These are phyloP conservation scores for Calidris pugnax DNA, from an alignment of 2,113 vertebrate genomes.

Conservation along the genomic window DNA sequence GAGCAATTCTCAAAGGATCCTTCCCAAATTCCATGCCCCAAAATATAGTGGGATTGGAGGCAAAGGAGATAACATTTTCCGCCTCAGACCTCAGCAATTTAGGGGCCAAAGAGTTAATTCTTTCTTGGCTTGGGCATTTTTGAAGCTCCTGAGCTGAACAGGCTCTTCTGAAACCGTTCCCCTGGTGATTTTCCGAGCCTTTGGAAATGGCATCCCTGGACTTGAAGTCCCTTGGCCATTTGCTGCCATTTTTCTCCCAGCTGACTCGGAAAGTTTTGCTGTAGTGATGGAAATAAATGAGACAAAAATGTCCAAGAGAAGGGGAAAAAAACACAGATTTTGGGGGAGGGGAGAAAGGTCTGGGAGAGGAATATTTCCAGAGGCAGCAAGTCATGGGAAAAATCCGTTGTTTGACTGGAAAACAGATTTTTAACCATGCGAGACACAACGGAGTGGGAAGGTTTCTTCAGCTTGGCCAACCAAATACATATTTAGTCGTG, in stretches of 20 bases:
- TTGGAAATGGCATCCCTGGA: background rate
- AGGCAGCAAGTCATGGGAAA: constrained; percentile 30
- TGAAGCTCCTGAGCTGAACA: background rate
- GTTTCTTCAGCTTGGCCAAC: background rate
- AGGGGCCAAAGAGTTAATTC: background rate
- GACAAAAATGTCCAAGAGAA: background rate
- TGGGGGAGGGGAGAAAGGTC: background rate
- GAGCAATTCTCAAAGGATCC: background rate
- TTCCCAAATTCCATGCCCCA: background rate
- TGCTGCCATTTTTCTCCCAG: background rate
- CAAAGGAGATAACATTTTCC: background rate
- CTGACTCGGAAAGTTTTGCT: constrained; percentile 15
- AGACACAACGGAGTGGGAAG: background rate
- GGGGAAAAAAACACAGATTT: background rate
- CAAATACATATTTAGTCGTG: background rate
- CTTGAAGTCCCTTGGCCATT: background rate
- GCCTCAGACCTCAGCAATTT: background rate
- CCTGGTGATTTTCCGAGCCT: constrained; percentile 14
- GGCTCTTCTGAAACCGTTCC: background rate
- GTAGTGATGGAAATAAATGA: background rate
- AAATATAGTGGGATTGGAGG: background rate
- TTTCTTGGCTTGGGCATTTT: background rate
- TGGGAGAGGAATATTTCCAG: constrained; percentile 36
- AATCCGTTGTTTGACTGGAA: background rate
- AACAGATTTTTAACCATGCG: background rate